Conservation (phyloP, 2,797 vertebrate species). For the Zalophus californianus region DNA sequence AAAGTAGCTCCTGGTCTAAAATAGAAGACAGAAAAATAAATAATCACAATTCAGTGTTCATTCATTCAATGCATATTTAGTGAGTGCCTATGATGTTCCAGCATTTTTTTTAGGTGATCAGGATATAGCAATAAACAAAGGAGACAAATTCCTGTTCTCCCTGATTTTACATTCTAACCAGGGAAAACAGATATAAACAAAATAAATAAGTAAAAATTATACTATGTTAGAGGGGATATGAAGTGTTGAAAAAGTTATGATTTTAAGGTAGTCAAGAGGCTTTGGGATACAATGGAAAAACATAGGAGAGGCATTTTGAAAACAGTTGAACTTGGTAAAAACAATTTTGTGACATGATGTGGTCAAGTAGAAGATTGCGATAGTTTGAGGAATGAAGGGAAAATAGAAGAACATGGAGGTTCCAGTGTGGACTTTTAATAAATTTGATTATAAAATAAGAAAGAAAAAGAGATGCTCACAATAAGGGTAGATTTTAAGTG, state of each 20-base stretch:
- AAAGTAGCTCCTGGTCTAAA: background rate
- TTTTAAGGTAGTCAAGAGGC: slow-evolving; percentile 20
- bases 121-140: background rate
- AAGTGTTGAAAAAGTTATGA: background rate
- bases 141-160: background rate
- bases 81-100: background rate
- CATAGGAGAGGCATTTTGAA: background rate
- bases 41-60: background rate
- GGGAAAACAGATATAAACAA: background rate
- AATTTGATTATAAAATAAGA: slow-evolving; percentile 15
- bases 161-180: slow-evolving; percentile 17
- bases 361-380: background rate
- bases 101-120: background rate
- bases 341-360: background rate
- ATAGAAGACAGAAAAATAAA: slow-evolving; percentile 16
- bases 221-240: background rate
- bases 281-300: background rate
- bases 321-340: background rate
- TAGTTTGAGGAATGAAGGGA: background rate
- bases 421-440: background rate
- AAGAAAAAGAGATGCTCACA: background rate
- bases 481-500: background rate
- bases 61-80: background rate
- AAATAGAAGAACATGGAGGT: background rate
- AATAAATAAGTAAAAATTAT: background rate